phyloP scores from a whole-genome alignment of 2,113 vertebrate genomes.

The Epinephelus cyanopodus region DNA sequence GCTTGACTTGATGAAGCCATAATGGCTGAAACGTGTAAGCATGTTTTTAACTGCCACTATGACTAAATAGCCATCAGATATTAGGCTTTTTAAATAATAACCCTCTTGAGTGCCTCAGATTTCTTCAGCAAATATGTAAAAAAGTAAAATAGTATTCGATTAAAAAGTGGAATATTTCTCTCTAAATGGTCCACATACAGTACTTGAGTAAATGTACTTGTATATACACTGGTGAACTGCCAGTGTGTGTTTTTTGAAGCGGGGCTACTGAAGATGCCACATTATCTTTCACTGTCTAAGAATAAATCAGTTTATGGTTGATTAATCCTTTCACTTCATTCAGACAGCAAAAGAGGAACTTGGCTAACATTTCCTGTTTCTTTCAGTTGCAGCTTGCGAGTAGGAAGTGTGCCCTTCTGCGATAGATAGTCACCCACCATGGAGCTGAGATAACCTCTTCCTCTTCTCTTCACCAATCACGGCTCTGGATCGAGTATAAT shows the following conservation, averaged over 20 bases:
- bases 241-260: not conserved
- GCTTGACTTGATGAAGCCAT: too few relatives aligned
- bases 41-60: too few relatives aligned
- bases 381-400: slow-evolving; percentile 28
- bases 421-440: slow-evolving; percentile 30
- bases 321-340: not conserved
- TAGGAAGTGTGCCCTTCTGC: slow-evolving; percentile 65
- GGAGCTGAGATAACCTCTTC: slow-evolving; percentile 65
- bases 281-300: not conserved
- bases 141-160: too few relatives aligned
- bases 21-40: too few relatives aligned
- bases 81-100: too few relatives aligned
- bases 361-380: slow-evolving; percentile 52
- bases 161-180: not conserved
- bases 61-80: too few relatives aligned
- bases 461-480: slow-evolving; percentile 38
- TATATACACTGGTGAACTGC: not conserved
- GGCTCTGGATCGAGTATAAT: not conserved
- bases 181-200: not conserved
- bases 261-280: not conserved
- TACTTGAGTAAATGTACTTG: not conserved
- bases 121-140: too few relatives aligned
- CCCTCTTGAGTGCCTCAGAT: too few relatives aligned
- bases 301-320: not conserved
- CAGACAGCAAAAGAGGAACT: not conserved